Percentiles rank a stretch among this genome's conserved stretches.
phyloP scores from a whole-genome alignment of 2,888 invertebrate species.

The Cosmorhoe ocellata region DNA sequence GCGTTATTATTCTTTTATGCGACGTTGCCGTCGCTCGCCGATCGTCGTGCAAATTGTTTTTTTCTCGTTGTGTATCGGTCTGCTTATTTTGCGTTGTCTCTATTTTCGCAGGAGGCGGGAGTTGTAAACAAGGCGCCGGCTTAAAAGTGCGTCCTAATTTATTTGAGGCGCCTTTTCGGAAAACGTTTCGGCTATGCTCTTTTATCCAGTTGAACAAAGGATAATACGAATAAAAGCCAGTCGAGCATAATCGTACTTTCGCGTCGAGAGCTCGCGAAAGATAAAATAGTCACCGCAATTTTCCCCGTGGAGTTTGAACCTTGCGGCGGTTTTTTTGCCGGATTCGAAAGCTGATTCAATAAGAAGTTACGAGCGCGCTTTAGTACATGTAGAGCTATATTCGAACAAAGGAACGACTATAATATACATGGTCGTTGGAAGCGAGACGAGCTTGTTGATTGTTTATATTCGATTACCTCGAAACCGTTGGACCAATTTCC shows the following conservation, averaged over 20 bases:
- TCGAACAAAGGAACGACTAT: constrained; percentile 37
- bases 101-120: constrained; percentile 59
- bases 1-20: constrained; percentile 68
- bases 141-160: constrained; percentile 71
- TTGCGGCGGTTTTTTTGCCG: constrained; percentile 56
- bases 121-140: constrained; percentile 62
- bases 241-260: constrained; percentile 69
- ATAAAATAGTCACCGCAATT: constrained; percentile 71
- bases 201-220: constrained; percentile 73
- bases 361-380: constrained; percentile 57
- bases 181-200: constrained; percentile 65
- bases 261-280: constrained; percentile 57
- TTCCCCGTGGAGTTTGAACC: constrained; percentile 64
- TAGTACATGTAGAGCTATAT: constrained; percentile 53
- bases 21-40: constrained; percentile 43
- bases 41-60: constrained; percentile 51
- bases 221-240: constrained; percentile 73
- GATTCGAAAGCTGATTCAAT: constrained; percentile 67
- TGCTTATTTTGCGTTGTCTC: constrained; percentile 57
- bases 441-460: constrained; percentile 50
- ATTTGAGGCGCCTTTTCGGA: constrained; percentile 66
- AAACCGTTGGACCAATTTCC: constrained; percentile 50
- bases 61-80: constrained; percentile 51
- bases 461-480: constrained; percentile 59
- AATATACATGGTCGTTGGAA: constrained; percentile 36